phyloP scores from a whole-genome alignment of 2,888 invertebrate genomes.

The Acanthosepion pharaonis region DNA sequence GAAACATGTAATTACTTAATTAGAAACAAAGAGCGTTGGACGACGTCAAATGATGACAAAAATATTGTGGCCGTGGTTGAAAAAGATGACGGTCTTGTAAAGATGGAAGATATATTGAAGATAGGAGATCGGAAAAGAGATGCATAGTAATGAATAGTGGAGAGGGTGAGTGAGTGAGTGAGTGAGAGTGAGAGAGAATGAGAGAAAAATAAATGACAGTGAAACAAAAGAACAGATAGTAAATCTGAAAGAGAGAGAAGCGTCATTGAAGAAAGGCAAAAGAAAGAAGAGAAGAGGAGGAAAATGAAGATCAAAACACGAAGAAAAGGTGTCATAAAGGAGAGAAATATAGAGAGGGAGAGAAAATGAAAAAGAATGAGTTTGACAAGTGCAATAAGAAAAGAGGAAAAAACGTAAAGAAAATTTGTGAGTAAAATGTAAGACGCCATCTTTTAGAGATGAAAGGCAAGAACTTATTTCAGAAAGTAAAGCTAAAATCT shows the following conservation, averaged over 20 bases:
- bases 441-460: no score
- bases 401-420: no score
- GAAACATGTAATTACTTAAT: slow-evolving; percentile 20
- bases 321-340: background rate
- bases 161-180: background rate
- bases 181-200: no score
- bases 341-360: background rate
- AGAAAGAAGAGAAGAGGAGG: background rate
- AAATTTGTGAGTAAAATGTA: no score
- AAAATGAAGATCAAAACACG: background rate
- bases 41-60: background rate
- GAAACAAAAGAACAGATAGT: background rate
- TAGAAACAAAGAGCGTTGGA: slow-evolving; percentile 18
- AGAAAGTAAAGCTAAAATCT: no score
- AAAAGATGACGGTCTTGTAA: background rate
- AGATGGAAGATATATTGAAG: background rate
- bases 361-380: background rate
- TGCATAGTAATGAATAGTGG: background rate
- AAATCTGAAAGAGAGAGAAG: background rate
- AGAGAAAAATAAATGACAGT: background rate
- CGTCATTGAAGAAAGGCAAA: background rate
- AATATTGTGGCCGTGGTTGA: background rate
- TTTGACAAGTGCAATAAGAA: no score
- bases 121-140: background rate
- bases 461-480: no score